Conservation (phyloP, 2,888 invertebrate species). For the Panzeria rudis region DNA sequence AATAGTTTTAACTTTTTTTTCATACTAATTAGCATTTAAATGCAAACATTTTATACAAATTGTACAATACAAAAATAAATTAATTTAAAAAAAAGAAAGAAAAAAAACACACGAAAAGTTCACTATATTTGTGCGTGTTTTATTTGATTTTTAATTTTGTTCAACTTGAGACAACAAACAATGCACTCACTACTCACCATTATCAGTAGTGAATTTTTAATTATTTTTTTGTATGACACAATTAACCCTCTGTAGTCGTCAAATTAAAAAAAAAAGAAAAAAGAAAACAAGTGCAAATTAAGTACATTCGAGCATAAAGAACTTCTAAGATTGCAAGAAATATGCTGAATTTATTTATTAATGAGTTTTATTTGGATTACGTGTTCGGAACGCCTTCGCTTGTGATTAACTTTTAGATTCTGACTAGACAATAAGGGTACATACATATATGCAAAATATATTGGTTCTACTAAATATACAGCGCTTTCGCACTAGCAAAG, state of each 20-base stretch:
- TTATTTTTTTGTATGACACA: background rate
- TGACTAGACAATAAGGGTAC: no score
- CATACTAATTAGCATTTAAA: conserved; percentile 43
- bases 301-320: background rate
- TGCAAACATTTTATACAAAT: conserved; percentile 1
- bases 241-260: background rate
- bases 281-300: background rate
- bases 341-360: background rate
- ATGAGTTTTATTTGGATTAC: background rate
- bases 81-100: background rate
- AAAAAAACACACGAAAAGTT: background rate
- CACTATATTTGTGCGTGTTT: conserved; percentile 1
- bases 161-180: background rate
- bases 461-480: no score
- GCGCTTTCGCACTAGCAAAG: no score
- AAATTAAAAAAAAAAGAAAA: no score
- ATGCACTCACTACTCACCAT: no score
- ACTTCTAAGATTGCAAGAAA: no score
- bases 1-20: conserved; percentile 15
- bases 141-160: conserved; percentile 5
- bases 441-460: no score
- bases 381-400: no score
- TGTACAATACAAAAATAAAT: background rate
- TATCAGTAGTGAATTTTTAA: background rate
- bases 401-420: no score